phyloP scores from a whole-genome alignment of 2,888 invertebrate species.

The Pseudococcus jackbeardsleyi region DNA sequence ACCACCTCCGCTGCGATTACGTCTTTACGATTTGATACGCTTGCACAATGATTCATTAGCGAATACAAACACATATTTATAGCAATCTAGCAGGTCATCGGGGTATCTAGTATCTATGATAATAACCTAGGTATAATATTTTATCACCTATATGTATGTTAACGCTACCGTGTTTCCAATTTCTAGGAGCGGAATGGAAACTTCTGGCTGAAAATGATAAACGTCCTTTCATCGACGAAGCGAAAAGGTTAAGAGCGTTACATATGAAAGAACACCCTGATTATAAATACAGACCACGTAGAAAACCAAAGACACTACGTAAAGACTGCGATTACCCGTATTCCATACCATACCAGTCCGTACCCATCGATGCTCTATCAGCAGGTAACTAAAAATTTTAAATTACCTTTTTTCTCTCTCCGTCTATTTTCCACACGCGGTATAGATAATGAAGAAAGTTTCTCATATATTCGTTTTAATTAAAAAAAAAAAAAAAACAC shows the following conservation, averaged over 20 bases:
- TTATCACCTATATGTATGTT: not conserved
- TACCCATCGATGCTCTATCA: slow-evolving; percentile 89
- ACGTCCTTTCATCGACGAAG: slow-evolving; percentile 94
- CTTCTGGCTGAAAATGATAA: slow-evolving; percentile 87
- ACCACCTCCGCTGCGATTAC: not conserved
- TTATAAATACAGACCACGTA: slow-evolving; percentile 88
- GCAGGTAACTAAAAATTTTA: slow-evolving; percentile 76
- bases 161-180: slow-evolving; percentile 47
- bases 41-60: slow-evolving; percentile 41
- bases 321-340: slow-evolving; percentile 90
- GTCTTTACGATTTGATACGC: slow-evolving; percentile 5
- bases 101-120: not conserved
- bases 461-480: not conserved
- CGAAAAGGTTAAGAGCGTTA: slow-evolving; percentile 86
- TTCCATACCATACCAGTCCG: slow-evolving; percentile 92
- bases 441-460: not conserved
- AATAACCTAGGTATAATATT: not conserved
- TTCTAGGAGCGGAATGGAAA: slow-evolving; percentile 91
- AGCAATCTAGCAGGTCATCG: not conserved
- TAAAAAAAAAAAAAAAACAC: not conserved
- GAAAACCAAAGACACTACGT: slow-evolving; percentile 87
- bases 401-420: slow-evolving; percentile 36
- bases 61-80: not conserved
- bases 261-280: slow-evolving; percentile 95
- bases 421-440: not conserved